Conservation (phyloP, 2,888 invertebrate genomes). For the Andrena fulva region DNA sequence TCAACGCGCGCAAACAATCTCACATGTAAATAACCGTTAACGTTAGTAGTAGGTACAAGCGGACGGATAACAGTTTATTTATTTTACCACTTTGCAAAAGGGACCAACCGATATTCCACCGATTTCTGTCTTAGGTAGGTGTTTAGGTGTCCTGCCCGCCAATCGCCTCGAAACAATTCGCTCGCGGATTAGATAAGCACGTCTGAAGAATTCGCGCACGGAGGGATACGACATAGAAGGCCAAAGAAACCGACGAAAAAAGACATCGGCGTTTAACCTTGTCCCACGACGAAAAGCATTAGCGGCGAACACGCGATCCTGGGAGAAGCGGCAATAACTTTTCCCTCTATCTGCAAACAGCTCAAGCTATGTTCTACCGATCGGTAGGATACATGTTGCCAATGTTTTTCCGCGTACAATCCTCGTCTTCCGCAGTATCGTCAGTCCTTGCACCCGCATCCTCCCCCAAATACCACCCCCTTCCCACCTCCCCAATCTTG, state of each 20-base stretch:
- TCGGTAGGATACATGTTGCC: conserved; percentile 47
- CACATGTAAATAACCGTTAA: conserved; percentile 78
- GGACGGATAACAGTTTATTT: conserved; percentile 81
- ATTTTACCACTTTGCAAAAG: conserved; percentile 82
- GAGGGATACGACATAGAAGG: conserved; percentile 38
- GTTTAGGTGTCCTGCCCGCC: conserved; percentile 82
- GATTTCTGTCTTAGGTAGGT: conserved; percentile 84
- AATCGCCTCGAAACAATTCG: conserved; percentile 79
- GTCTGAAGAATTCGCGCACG: conserved; percentile 36
- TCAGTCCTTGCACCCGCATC: conserved; percentile 1
- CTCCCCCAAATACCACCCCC: background rate
- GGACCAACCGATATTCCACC: conserved; percentile 85
- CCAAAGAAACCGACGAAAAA: conserved; percentile 8
- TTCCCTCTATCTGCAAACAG: conserved; percentile 1
- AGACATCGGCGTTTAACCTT: conserved; percentile 33
- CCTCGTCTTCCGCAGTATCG: conserved; percentile 59
- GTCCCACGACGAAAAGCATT: conserved; percentile 51
- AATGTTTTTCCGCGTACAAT: conserved; percentile 56
- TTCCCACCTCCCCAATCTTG: background rate
- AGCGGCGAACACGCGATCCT: conserved; percentile 46
- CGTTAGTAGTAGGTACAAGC: conserved; percentile 71
- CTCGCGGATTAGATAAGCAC: conserved; percentile 49
- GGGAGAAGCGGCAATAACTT: conserved; percentile 37
- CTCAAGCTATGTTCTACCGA: conserved; percentile 16
- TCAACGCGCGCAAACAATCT: conserved; percentile 70